Conservation (phyloP, 2,113 vertebrate species). For the Ammodytes marinus region DNA sequence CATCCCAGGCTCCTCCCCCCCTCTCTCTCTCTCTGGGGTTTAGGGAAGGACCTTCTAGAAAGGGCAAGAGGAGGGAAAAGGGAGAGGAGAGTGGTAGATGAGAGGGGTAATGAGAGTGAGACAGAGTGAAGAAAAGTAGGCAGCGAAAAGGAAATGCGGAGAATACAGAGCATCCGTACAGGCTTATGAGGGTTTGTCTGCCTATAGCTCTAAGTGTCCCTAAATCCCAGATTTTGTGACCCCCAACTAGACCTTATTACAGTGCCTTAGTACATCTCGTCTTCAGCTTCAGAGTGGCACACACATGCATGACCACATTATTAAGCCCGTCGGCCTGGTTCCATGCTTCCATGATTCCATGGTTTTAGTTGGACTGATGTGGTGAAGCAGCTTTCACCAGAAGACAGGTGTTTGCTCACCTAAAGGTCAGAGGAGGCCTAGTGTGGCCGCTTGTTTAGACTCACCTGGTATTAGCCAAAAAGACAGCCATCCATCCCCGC, state of each 20-base stretch:
- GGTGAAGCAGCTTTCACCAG: constrained; percentile 41
- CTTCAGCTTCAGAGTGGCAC: constrained; percentile 27
- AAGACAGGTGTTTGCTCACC: constrained; percentile 44
- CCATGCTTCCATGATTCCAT: not conserved
- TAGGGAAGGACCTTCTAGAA: constrained; percentile 81
- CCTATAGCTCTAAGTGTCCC: constrained; percentile 24
- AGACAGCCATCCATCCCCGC: constrained; percentile 30
- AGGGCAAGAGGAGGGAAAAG: constrained; percentile 68
- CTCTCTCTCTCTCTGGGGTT: constrained; percentile 82
- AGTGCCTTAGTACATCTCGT: constrained; percentile 42
- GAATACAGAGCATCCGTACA: constrained; percentile 17
- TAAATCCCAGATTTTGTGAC: constrained; percentile 54
- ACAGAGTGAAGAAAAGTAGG: constrained; percentile 46
- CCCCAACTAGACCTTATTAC: constrained; percentile 48
- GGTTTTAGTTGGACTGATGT: constrained; percentile 40
- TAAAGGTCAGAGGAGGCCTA: constrained; percentile 71
- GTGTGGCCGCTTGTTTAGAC: constrained; percentile 55
- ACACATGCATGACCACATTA: constrained; percentile 21
- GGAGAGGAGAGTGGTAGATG: constrained; percentile 44
- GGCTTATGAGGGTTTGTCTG: constrained; percentile 42
- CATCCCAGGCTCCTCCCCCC: constrained; percentile 76
- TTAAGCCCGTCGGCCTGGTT: constrained; percentile 8
- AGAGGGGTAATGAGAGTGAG: constrained; percentile 62
- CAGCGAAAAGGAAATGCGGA: constrained; percentile 16
- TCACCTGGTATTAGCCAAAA: constrained; percentile 41